These are phyloP conservation scores for Orthonychiurus folsomi DNA, from an alignment of 2,888 invertebrate species.

Conservation along the genomic window DNA sequence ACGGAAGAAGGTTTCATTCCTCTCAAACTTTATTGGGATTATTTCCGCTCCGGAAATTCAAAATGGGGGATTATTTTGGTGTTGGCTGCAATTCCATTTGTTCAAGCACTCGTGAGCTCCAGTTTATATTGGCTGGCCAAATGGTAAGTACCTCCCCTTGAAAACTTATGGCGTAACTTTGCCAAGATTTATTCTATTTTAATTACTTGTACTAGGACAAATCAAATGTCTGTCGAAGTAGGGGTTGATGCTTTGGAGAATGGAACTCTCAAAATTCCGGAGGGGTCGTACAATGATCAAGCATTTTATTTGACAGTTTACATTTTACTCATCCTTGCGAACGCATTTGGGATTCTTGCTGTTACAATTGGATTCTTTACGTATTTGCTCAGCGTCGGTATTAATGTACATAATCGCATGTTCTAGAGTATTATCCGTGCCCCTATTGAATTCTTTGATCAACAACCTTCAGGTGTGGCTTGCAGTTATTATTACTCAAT, in stretches of 20 bases:
- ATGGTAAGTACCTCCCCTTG: too few species aligned
- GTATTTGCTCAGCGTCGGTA: conserved; percentile 45
- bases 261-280: too few species aligned
- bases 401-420: conserved; percentile 48
- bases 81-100: conserved; percentile 22
- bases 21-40: conserved; percentile 46
- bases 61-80: conserved; percentile 22
- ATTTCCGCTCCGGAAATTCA: conserved; percentile 30
- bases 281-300: conserved; percentile 22
- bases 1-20: conserved; percentile 38
- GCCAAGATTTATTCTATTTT: too few species aligned
- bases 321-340: conserved; percentile 41
- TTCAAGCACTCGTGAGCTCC: conserved; percentile 26
- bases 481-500: not conserved
- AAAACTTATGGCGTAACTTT: too few species aligned
- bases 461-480: conserved; percentile 33
- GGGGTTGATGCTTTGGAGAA: too few species aligned
- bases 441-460: conserved; percentile 42
- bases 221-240: too few species aligned
- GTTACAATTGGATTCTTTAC: conserved; percentile 42
- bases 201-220: too few species aligned
- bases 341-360: not conserved
- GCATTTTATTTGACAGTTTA: conserved; percentile 44
- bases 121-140: conserved; percentile 33
- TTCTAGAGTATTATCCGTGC: conserved; percentile 46